These are phyloP conservation scores for Trogon surrucura DNA, from an alignment of 2,113 vertebrate species.

Conservation along the genomic window DNA sequence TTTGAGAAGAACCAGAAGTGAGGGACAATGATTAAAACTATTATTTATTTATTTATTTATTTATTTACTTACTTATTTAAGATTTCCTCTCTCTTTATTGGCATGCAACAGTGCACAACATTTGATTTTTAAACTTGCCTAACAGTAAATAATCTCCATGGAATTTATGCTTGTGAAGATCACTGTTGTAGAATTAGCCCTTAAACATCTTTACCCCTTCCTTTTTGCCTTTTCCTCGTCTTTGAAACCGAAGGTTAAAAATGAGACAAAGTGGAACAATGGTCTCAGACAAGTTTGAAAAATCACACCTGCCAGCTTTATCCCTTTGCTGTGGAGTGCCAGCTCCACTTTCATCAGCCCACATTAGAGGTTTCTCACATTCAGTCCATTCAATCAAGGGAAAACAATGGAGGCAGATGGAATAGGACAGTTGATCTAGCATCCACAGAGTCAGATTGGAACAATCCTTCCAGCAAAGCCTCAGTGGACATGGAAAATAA, in stretches of 20 bases:
- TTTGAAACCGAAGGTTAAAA: conserved; percentile 19
- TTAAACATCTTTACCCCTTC: background rate
- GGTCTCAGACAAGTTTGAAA: background rate
- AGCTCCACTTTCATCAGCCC: conserved; percentile 1
- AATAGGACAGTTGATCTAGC: background rate
- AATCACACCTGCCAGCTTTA: conserved; percentile 9
- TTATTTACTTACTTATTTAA: background rate
- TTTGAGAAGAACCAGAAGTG: background rate
- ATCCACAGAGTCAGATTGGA: background rate
- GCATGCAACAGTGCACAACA: background rate
- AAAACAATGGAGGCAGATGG: background rate
- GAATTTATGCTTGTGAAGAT: background rate
- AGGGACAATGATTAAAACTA: fast-evolving
- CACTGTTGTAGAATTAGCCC: background rate
- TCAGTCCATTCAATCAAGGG: background rate
- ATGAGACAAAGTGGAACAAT: background rate
- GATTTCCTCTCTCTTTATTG: background rate
- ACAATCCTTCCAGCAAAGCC: background rate
- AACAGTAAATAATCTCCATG: background rate
- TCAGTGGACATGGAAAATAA: background rate
- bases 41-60: no score
- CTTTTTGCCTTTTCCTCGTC: background rate
- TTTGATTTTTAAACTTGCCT: background rate
- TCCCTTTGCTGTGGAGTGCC: background rate
- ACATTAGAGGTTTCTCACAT: conserved; percentile 2